Evolutionary conservation across 2,888 invertebrate species (phyloP).

Genomic region (Pristionchus mayeri): DNA sequence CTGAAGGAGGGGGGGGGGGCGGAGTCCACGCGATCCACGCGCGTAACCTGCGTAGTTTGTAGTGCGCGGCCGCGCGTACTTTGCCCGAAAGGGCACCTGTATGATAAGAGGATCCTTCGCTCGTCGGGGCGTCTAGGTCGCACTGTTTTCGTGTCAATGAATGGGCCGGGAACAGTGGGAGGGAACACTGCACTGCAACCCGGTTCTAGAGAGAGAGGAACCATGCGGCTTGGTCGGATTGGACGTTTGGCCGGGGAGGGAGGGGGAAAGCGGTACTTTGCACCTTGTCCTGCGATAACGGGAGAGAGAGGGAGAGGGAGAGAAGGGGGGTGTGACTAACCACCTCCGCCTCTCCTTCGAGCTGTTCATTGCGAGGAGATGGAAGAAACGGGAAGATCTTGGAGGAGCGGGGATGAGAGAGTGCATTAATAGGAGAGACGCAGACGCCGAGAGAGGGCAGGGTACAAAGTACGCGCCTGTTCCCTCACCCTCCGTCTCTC

Average conservation of each 20-base stretch:
- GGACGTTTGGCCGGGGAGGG: background rate
- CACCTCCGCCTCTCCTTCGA: background rate
- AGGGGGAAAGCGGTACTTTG: background rate
- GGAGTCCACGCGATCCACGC: background rate
- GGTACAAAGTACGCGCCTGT: constrained; percentile 38
- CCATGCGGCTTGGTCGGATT: background rate
- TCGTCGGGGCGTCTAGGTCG: background rate
- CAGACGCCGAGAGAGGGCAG: constrained; percentile 38
- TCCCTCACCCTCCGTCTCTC: background rate
- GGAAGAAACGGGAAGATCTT: constrained; percentile 23
- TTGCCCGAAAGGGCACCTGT: background rate
- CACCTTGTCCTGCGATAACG: constrained; percentile 9
- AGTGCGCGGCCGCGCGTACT: constrained; percentile 26
- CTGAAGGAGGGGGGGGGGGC: background rate
- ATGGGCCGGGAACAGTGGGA: background rate
- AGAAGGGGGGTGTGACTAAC: constrained; percentile 22
- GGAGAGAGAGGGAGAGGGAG: no score
- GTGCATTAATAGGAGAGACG: background rate
- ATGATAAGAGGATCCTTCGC: background rate
- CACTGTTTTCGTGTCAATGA: background rate
- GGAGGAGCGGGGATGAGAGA: background rate
- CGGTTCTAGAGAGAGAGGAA: background rate
- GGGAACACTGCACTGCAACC: background rate
- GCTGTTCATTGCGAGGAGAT: constrained; percentile 2
- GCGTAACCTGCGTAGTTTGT: constrained; percentile 23